Percentiles rank a stretch among this genome's conserved stretches.
phyloP scores from a whole-genome alignment of 1,140 invertebrate genomes.

The Arctopsyche grandis region DNA sequence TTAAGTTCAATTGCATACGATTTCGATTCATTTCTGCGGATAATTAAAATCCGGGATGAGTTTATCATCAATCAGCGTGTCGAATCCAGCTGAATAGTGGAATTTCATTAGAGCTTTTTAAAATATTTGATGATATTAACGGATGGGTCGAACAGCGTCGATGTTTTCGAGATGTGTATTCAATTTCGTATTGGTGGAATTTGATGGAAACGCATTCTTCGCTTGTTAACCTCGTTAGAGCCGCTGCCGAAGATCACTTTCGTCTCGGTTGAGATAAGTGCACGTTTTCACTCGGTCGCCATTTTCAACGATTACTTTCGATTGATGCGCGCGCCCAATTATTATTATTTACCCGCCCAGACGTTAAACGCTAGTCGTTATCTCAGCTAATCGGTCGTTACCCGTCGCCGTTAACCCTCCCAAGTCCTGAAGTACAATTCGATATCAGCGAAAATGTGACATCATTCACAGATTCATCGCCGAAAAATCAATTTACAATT shows the following conservation, averaged over 20 bases:
- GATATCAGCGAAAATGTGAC: not conserved
- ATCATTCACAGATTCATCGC: not conserved
- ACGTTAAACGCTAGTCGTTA: not conserved
- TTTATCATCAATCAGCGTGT: too few relatives aligned
- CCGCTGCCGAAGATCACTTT: slow-evolving; percentile 34
- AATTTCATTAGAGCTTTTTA: too few relatives aligned
- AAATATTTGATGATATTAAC: too few relatives aligned
- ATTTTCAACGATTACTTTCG: slow-evolving; percentile 34
- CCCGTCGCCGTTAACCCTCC: too few relatives aligned
- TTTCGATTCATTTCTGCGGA: too few relatives aligned
- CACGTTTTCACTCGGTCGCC: slow-evolving; percentile 33
- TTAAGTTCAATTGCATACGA: too few relatives aligned
- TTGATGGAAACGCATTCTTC: slow-evolving; percentile 22
- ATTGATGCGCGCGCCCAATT: slow-evolving; percentile 24
- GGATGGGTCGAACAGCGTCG: too few relatives aligned
- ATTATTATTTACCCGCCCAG: slow-evolving; percentile 18
- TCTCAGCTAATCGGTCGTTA: not conserved
- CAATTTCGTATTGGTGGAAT: not conserved
- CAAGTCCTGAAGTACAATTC: too few relatives aligned
- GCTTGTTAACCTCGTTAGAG: slow-evolving; percentile 25
- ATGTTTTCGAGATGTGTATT: too few relatives aligned
- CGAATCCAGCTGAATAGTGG: too few relatives aligned
- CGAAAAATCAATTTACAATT: not conserved
- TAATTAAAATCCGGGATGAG: too few relatives aligned
- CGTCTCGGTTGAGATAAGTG: slow-evolving; percentile 23